Base-by-base conservation (phyloP, 2,797 vertebrate species). In the Sebastes minor region DNA sequence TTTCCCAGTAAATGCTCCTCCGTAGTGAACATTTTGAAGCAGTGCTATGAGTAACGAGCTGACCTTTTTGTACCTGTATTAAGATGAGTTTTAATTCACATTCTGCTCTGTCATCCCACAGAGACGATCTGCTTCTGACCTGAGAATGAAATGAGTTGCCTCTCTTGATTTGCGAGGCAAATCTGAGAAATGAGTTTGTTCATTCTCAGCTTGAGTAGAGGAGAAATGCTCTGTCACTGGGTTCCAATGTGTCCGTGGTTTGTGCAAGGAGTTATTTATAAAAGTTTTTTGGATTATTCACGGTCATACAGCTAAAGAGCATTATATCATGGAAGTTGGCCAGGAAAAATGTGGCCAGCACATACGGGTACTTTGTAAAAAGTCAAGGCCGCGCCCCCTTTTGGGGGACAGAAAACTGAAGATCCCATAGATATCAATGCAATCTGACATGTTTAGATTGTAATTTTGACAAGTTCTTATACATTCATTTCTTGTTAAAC, bases 11-110 rank as follows among this genome's bases (percentile, higher is more conserved):
- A 78, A 81, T 62, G 60, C 27, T 56, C 38, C 33, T 64, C 22
- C 38, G 30, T 38, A 59, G 55, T 46, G 74, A 76, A 66, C 33
- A 82, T 73, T 10, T 76, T 73, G 18, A 80, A 69, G 65, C 62
- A 28, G 74, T 68, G 67, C 42, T 62, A 10, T 75, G 64, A 91
- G 61, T 76, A 71, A 84, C 74, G 53, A 74, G 49, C 35, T 65
- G 61, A 84, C 59, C 53, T 85, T 81, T 83, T 32, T 60, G 56
- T 70, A 62, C 65, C 52, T 68, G 65, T 71, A 56, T 83, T 82
- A 79, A 82, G 56, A 77, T 55, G 62, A 71, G n/a, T 74, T 84
- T 90, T 89, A 76, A 90, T 86, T 82, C 53, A 75, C 22, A 71
- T 78, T 68, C 80, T 81, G 74, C 76, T 56, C 55, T 38, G 71